Evolutionary conservation across 2,888 invertebrate genomes (phyloP), one percentile per base, ranked within the genome.

Genomic region (Malthinus seriepunctatus): DNA sequence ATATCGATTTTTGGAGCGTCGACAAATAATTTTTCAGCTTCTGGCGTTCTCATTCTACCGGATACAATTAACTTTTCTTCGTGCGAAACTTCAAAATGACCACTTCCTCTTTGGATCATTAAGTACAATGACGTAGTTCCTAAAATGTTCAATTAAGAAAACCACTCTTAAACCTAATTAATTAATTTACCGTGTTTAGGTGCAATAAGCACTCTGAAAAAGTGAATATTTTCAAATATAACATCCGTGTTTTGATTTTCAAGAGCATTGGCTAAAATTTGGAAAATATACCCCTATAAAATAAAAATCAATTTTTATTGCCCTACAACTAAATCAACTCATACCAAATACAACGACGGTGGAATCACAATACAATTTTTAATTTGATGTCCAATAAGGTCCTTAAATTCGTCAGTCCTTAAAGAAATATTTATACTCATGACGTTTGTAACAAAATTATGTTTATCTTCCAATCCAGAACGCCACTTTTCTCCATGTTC

Each of bases 401-500:
- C 71, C 47, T 72, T 69, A 57, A 75, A 78, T 57, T 77, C 76
- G 23, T 23, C 23, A 69, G 86, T 86, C 51, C 76, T 77, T 10
- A 81, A 69, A 1, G 79, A 77, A 51, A 86, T 82, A 78, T 78
- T 69, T 33, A 76, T 69, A 50, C 75, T 74, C 60, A 71, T 69
- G 9, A 76, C 73, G 56, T 75, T 76, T 23, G 71, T 70, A 15
- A 72, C 48, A n/a, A 73, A 71, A 56, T 73, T 73, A 3, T 75
- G 62, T 56, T 73, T 74, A 10, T 77, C 76, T 64, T 76, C 75
- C 14, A 75, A 55, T 11, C 74, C 75, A 10, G 73, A 73, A 45
- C 87, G 81, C 91, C 91, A 93, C 61, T 88, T 87, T 63, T 90
- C 89, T 32, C 86, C 84, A 71, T 97, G 96, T 70, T 97, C 94